phyloP scores from a whole-genome alignment of 2,113 vertebrate species.

The Pitta sordida region DNA sequence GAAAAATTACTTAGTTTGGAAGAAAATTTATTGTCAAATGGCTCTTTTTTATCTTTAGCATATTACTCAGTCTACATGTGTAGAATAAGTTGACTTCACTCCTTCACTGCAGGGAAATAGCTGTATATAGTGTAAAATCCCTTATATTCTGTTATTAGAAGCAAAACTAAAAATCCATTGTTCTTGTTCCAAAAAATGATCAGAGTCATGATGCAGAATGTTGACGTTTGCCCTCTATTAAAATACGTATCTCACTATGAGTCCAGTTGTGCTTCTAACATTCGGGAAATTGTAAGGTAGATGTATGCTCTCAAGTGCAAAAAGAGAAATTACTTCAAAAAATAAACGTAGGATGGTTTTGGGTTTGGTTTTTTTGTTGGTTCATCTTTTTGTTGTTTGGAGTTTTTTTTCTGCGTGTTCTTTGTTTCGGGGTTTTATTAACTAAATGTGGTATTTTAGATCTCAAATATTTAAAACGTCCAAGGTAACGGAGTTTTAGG shows the following conservation, averaged over 20 bases:
- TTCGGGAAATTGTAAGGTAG: neutral
- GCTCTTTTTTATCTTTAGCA: neutral
- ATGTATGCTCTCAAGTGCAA: neutral
- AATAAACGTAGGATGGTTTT: rapidly evolving
- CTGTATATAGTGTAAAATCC: neutral
- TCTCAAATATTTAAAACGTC: neutral
- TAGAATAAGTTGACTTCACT: neutral
- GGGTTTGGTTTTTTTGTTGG: neutral
- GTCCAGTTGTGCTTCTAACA: neutral
- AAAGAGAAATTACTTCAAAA: neutral
- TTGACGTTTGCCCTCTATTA: neutral
- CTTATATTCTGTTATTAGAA: neutral
- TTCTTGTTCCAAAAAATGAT: neutral
- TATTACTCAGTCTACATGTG: neutral
- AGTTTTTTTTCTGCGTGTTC: neutral
- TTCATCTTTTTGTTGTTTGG: neutral
- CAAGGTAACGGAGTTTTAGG: neutral
- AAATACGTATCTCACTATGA: neutral
- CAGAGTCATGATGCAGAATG: neutral
- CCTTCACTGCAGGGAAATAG: neutral
- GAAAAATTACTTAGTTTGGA: neutral
- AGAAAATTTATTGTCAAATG: neutral
- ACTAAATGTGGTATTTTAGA: neutral
- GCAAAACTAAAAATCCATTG: neutral
- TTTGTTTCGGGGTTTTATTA: neutral